phyloP scores from a whole-genome alignment of 2,797 vertebrate species.

The Tragopan temminckii region DNA sequence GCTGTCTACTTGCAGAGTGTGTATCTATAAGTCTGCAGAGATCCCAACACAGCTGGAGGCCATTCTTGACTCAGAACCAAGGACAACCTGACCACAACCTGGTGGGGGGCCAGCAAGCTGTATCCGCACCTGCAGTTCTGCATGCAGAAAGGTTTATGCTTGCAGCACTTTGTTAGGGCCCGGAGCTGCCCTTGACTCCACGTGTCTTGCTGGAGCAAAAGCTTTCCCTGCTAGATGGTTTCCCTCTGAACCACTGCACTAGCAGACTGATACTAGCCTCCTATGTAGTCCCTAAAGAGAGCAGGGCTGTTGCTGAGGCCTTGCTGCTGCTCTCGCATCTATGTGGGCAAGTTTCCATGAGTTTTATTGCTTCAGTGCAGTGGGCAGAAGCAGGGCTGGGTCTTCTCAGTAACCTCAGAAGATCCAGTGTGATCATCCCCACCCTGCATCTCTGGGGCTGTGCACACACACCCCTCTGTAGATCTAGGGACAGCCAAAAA shows the following conservation, averaged over 20 bases:
- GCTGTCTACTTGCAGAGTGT: neutral
- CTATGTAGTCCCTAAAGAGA: neutral
- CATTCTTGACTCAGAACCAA: neutral
- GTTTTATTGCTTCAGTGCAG: neutral
- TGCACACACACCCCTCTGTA: slow-evolving; percentile 4
- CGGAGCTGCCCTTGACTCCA: neutral
- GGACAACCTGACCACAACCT: neutral
- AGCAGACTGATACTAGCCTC: neutral
- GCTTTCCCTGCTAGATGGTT: neutral
- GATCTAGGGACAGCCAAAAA: slow-evolving; percentile 15
- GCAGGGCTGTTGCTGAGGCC: neutral
- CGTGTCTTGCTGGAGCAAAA: neutral
- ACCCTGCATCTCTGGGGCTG: slow-evolving; percentile 46
- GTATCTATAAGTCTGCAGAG: neutral
- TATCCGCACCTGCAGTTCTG: neutral
- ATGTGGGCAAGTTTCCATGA: neutral
- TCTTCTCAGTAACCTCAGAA: neutral
- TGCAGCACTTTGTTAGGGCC: neutral
- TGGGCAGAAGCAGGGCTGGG: neutral
- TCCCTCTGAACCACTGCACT: slow-evolving; percentile 12
- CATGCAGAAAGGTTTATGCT: neutral
- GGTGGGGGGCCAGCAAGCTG: neutral
- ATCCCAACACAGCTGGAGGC: fast-evolving
- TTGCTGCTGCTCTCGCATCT: neutral
- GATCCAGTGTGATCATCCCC: neutral